Evolutionary conservation across 2,113 vertebrate species (phyloP), one percentile per base, ranked within the genome.

Genomic region (Corythornis vintsioides): DNA sequence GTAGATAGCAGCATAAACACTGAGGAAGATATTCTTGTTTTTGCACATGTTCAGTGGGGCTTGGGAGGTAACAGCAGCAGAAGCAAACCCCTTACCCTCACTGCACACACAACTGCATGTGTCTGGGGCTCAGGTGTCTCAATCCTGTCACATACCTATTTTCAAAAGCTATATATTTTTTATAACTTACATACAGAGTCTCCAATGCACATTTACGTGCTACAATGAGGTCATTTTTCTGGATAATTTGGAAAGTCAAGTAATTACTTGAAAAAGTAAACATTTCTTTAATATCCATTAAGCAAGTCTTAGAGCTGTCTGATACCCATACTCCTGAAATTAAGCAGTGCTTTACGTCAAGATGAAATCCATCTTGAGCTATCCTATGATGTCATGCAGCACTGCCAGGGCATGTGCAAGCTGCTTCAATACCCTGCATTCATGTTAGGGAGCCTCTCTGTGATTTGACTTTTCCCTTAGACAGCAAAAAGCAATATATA

Each of bases 251-350:
- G 89, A 94, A 96, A 96, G 88, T 94, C 94, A 97, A 97, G 97
- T 97, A 96, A 98, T 96, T 96, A 95, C 96, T 96, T 94, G 83
- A 91, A 88, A 97, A 97, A 93, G 94, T 97, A 97, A 98, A 98
- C 94, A 97, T 96, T 96, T 87, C 87, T 94, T 95, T 93, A 94
- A 95, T 5, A 10, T 95, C 69, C 47, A 77, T 96, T 88, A 96
- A 89, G 95, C 92, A 87, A 95, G 71, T 40, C 95, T 96, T 94
- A 89, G 85, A 93, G 86, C 85, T 94, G 93, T 82, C 96, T 94
- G 96, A 97, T 97, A 97, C 87, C 60, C 81, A 22, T 45, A 40
- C 50, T 83, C 90, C 52, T 72, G 94, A 95, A 97, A 95, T 96
- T 94, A 97, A 97, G 87, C 86, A 89, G 90, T 85, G 86, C 73